A percentile compares a stretch with the other conserved stretches of the same genome.
Conservation (phyloP, 2,888 invertebrate genomes). For the Eupeodes luniger region DNA sequence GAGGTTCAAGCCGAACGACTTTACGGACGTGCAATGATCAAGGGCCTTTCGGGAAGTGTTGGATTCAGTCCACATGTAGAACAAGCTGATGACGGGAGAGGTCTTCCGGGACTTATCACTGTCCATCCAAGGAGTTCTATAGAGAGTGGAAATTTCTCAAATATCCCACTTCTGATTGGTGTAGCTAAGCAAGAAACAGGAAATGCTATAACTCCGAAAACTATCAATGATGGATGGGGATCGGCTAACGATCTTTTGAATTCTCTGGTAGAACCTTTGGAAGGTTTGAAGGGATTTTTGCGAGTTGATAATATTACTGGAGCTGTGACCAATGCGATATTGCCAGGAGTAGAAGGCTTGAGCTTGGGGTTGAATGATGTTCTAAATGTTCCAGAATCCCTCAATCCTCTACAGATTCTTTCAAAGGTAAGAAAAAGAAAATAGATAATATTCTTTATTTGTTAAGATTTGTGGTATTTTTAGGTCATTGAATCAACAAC, state of each 20-base stretch:
- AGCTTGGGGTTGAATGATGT: conserved; percentile 81
- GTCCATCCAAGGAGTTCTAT: conserved; percentile 87
- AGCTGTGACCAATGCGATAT: conserved; percentile 78
- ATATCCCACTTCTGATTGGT: conserved; percentile 89
- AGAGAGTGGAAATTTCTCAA: conserved; percentile 85
- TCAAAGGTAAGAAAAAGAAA: conserved; percentile 78
- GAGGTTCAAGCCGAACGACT: conserved; percentile 86
- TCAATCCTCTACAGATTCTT: conserved; percentile 80
- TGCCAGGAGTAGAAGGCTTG: conserved; percentile 80
- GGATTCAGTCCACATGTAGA: conserved; percentile 89
- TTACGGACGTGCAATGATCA: conserved; percentile 86
- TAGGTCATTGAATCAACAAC: conserved; percentile 85
- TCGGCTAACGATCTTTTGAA: conserved; percentile 81
- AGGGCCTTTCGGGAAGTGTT: conserved; percentile 87
- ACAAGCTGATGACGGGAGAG: conserved; percentile 87
- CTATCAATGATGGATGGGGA: conserved; percentile 80
- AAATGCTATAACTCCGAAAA: conserved; percentile 80
- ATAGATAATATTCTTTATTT: not conserved
- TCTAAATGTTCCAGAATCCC: conserved; percentile 80
- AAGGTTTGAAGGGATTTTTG: conserved; percentile 80
- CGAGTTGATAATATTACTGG: conserved; percentile 81
- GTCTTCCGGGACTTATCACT: conserved; percentile 88
- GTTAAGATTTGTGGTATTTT: conserved; percentile 34
- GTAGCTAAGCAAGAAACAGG: conserved; percentile 90
- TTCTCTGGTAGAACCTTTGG: conserved; percentile 79